Conservation (phyloP, 2,888 invertebrate species). For the Pseudococcus jackbeardsleyi region DNA sequence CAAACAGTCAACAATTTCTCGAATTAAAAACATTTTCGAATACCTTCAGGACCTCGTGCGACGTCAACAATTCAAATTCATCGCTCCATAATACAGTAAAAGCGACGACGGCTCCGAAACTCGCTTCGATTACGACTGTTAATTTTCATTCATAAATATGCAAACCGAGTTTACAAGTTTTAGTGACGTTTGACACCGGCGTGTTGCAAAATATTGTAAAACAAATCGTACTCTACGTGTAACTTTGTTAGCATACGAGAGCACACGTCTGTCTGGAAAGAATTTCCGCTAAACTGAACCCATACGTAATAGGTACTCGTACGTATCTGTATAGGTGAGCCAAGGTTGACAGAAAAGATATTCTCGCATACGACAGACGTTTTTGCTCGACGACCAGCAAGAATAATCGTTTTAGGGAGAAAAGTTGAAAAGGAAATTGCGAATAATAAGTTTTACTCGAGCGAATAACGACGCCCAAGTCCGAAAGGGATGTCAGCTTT, state of each 20-base stretch:
- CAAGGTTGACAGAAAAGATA: not conserved
- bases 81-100: no score
- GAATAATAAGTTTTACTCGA: slow-evolving; percentile 26
- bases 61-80: no score
- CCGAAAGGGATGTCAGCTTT: slow-evolving; percentile 5
- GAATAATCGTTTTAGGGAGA: slow-evolving; percentile 18
- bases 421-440: slow-evolving; percentile 28
- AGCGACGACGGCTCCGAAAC: no score
- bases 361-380: not conserved
- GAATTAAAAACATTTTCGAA: no score
- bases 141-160: slow-evolving; percentile 35
- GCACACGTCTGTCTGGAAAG: no score
- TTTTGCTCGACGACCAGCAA: slow-evolving; percentile 12
- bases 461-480: not conserved
- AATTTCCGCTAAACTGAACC: not conserved
- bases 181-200: not conserved
- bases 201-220: not conserved
- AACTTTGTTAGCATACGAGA: not conserved
- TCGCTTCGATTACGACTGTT: not conserved
- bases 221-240: not conserved
- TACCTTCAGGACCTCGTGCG: no score
- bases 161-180: not conserved
- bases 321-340: not conserved
- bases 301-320: not conserved
- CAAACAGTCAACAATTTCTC: no score